Evolutionary conservation across 2,113 vertebrate genomes (phyloP).

Genomic region (Erythrocercus mccallii): DNA sequence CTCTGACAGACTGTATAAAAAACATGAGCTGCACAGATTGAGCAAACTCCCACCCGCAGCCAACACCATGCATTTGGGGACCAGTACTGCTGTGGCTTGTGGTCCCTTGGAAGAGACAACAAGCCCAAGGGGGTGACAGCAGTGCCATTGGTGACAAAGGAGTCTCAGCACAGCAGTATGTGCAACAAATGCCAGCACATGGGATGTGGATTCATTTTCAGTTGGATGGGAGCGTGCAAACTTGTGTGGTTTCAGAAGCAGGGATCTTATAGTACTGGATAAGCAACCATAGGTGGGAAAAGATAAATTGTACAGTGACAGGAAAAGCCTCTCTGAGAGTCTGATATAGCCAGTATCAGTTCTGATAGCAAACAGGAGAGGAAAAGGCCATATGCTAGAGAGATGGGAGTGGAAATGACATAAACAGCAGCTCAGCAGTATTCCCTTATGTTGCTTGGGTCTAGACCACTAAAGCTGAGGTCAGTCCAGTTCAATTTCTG

Average conservation of each 20-base stretch:
- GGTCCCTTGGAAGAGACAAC: not conserved
- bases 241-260: not conserved
- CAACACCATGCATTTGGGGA: not conserved
- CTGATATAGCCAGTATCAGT: not conserved
- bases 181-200: not conserved
- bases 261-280: not conserved
- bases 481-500: not conserved
- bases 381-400: not conserved
- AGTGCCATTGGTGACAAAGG: not conserved
- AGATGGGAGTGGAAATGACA: not conserved
- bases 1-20: not conserved
- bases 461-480: not conserved
- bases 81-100: not conserved
- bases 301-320: not conserved
- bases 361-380: not conserved
- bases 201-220: not conserved
- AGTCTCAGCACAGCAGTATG: not conserved
- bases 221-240: not conserved
- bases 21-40: not conserved
- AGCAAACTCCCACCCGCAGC: not conserved
- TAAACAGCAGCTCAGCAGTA: slow-evolving; percentile 9
- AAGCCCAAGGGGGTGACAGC: not conserved
- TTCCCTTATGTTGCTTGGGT: not conserved
- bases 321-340: not conserved
- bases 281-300: not conserved